phyloP scores from a whole-genome alignment of 2,113 vertebrate genomes.

The Sceloporus undulatus region DNA sequence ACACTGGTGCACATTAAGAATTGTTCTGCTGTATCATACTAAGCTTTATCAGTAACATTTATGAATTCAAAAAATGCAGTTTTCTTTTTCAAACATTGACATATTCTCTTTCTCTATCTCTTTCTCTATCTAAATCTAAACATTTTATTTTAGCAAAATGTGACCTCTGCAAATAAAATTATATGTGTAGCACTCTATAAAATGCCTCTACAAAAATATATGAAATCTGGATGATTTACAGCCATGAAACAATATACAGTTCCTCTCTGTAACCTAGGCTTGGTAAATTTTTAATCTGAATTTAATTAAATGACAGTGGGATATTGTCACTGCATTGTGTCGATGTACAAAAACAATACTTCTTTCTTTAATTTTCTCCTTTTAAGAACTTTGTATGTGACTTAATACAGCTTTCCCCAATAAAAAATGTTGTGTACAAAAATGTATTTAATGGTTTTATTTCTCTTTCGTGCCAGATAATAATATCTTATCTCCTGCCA shows the following conservation, averaged over 20 bases:
- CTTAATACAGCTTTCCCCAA: slow-evolving; percentile 41
- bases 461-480: slow-evolving; percentile 38
- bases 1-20: slow-evolving; percentile 48
- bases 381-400: slow-evolving; percentile 42
- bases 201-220: slow-evolving; percentile 44
- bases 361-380: slow-evolving; percentile 49
- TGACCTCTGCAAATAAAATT: slow-evolving; percentile 55
- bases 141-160: slow-evolving; percentile 48
- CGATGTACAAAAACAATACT: slow-evolving; percentile 46
- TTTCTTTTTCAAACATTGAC: slow-evolving; percentile 36
- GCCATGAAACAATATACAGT: slow-evolving; percentile 48
- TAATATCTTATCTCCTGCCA: slow-evolving; percentile 42
- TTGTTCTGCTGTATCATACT: slow-evolving; percentile 38
- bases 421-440: slow-evolving; percentile 43
- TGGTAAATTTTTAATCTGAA: slow-evolving; percentile 56
- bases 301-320: slow-evolving; percentile 67
- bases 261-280: slow-evolving; percentile 37
- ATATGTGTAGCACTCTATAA: slow-evolving; percentile 38
- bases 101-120: not conserved
- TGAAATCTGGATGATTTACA: slow-evolving; percentile 43
- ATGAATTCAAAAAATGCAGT: slow-evolving; percentile 54
- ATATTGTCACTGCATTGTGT: slow-evolving; percentile 25
- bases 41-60: slow-evolving; percentile 60
- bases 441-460: slow-evolving; percentile 38
- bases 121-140: slow-evolving; percentile 37